These are phyloP conservation scores for Lasius fuliginosus DNA, from an alignment of 2,888 invertebrate species.

Conservation along the genomic window DNA sequence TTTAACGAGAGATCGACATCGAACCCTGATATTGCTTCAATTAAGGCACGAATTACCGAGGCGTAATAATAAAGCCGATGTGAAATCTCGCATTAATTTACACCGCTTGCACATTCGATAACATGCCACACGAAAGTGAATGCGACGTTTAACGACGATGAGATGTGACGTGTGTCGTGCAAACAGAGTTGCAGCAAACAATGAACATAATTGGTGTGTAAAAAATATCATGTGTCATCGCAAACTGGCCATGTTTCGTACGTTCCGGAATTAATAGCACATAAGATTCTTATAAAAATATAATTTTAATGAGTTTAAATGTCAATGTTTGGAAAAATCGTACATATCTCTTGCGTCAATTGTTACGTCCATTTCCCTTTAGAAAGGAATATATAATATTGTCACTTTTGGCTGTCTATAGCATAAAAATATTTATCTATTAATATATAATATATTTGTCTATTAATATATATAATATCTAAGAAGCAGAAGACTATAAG, in stretches of 20 bases:
- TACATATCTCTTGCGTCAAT: neutral
- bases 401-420: neutral
- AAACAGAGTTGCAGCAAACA: slow-evolving; percentile 14
- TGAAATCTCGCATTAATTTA: slow-evolving; percentile 33
- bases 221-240: slow-evolving; percentile 13
- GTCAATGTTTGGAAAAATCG: neutral
- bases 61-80: slow-evolving; percentile 26
- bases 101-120: neutral
- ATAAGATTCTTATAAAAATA: neutral
- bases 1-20: slow-evolving; percentile 18
- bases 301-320: neutral
- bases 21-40: slow-evolving; percentile 6
- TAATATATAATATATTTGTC: too few relatives aligned
- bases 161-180: slow-evolving; percentile 15
- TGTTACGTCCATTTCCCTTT: neutral
- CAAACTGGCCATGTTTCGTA: neutral
- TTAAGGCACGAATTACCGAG: slow-evolving; percentile 23
- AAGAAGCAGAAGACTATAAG: neutral
- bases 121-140: slow-evolving; percentile 1
- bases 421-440: neutral
- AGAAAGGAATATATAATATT: neutral
- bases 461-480: too few relatives aligned
- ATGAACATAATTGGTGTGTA: slow-evolving; percentile 5
- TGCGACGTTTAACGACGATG: slow-evolving; percentile 26
- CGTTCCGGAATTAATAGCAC: neutral